Base-by-base conservation (phyloP, 1,140 invertebrate genomes). In the Drosophila obscura region DNA sequence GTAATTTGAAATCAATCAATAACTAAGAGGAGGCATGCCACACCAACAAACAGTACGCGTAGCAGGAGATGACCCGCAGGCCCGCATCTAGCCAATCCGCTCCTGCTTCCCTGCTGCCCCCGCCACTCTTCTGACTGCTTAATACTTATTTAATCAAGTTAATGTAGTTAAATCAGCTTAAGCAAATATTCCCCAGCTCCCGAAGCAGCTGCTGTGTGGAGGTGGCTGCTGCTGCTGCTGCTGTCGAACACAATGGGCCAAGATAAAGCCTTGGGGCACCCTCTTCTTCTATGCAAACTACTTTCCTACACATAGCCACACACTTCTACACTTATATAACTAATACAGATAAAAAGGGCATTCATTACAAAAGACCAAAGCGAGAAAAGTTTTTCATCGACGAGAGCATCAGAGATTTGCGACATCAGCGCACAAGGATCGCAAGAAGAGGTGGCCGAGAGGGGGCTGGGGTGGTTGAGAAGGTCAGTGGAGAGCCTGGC, bases 131-230 rank as follows among this genome's bases (percentile, higher is more conserved):
- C 67, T 46, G 59, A 71, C 69, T 82, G 75, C 75, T 88, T 88
- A 87, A 87, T 79, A 82, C 83, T 87, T 88, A 83, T 88, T 88
- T 88, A 88, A 88, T 88, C 87, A 83, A 83, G 79, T 88, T 88
- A 88, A 88, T 88, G 83, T 88, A 88, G 83, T 88, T 88, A 88
- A 88, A 88, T 88, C 83, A 88, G 83, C 84, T 88, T 88, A 88
- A 77, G 84, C 83, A 88, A 88, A 88, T 88, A 88, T 88, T 88
- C 81, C 51, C 73, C 35, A 39, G 4, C 35, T 39, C 35, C 35
- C 35, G 11, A 39, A 39, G 31, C 8, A 9, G 31, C 31, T 8
- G 31, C 31, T 31, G 28, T 28, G 26, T 28, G 26, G 26, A 83
- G 58, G 0, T 19, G 19, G 19, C 57, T 66, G 77, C 65, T 50